Conservation (phyloP, 2,888 invertebrate genomes). For the Brenthis ino region DNA sequence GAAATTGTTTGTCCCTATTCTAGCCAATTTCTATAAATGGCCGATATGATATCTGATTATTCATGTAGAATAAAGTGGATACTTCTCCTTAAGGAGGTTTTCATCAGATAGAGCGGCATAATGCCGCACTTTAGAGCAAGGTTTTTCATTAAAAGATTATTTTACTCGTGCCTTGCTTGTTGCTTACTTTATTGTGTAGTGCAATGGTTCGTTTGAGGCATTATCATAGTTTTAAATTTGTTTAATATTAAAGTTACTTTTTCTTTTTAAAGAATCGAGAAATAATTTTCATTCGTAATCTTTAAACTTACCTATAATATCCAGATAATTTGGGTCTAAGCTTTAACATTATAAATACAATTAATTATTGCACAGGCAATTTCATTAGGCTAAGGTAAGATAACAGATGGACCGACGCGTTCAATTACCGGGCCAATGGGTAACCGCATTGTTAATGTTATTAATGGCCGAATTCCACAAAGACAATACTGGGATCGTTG, state of each 20-base stretch:
- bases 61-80: slow-evolving; percentile 14
- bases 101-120: slow-evolving; percentile 11
- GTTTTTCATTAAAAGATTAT: slow-evolving; percentile 16
- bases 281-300: not conserved
- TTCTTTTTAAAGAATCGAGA: not conserved
- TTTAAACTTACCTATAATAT: not conserved
- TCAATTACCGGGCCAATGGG: slow-evolving; percentile 58
- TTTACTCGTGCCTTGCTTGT: slow-evolving; percentile 6
- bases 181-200: not conserved
- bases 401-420: slow-evolving; percentile 58
- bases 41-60: slow-evolving; percentile 37
- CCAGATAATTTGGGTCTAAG: slow-evolving; percentile 23
- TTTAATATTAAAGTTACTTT: not conserved
- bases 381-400: slow-evolving; percentile 58
- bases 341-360: slow-evolving; percentile 40
- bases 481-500: slow-evolving; percentile 57
- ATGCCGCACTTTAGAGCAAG: slow-evolving; percentile 12
- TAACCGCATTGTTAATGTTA: slow-evolving; percentile 66
- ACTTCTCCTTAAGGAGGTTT: slow-evolving; percentile 22
- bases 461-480: slow-evolving; percentile 64
- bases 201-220: not conserved
- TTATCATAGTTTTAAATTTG: not conserved
- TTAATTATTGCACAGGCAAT: slow-evolving; percentile 63
- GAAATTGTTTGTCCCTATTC: slow-evolving; percentile 41
- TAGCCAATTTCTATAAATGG: slow-evolving; percentile 46